Percentiles rank a stretch among this genome's conserved stretches.
Conservation (phyloP, 2,797 vertebrate genomes). For the Helostoma temminkii region DNA sequence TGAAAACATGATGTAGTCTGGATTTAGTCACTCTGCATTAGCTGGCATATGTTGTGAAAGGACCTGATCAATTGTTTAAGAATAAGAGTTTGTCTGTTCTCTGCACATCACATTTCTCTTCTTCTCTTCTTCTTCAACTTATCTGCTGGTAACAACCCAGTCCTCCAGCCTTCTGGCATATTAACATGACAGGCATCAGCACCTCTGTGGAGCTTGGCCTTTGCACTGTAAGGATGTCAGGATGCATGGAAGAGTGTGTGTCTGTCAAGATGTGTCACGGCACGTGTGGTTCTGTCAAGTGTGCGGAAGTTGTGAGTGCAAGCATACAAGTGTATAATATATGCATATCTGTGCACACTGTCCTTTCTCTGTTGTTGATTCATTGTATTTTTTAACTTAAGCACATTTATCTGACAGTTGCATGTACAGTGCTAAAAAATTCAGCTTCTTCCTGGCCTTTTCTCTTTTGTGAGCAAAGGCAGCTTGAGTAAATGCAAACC, state of each 20-base stretch:
- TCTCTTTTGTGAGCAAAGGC: too few relatives aligned
- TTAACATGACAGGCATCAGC: constrained; percentile 79
- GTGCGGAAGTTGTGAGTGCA: constrained; percentile 33
- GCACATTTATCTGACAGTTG: too few relatives aligned
- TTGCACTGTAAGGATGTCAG: constrained; percentile 61
- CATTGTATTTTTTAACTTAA: neutral
- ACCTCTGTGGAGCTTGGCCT: constrained; percentile 71
- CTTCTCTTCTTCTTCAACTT: constrained; percentile 47
- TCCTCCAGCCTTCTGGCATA: constrained; percentile 61
- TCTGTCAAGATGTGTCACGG: constrained; percentile 70
- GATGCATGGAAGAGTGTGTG: constrained; percentile 55
- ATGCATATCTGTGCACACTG: constrained; percentile 3
- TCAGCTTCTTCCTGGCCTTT: too few relatives aligned
- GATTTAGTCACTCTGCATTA: constrained; percentile 35
- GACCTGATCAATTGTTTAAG: constrained; percentile 42
- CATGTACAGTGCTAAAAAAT: too few relatives aligned
- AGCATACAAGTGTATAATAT: constrained; percentile 14
- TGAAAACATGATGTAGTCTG: constrained; percentile 17
- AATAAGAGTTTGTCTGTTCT: constrained; percentile 28
- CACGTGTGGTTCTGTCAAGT: constrained; percentile 49
- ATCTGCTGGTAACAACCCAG: constrained; percentile 55
- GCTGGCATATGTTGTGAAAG: constrained; percentile 31
- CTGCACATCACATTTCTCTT: constrained; percentile 8
- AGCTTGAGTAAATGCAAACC: too few relatives aligned
- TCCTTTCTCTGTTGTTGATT: constrained; percentile 17